A percentile compares a stretch with the other conserved stretches of the same genome.
Evolutionary conservation across 2,113 vertebrate species (phyloP).

Genomic region (Lampris incognitus): DNA sequence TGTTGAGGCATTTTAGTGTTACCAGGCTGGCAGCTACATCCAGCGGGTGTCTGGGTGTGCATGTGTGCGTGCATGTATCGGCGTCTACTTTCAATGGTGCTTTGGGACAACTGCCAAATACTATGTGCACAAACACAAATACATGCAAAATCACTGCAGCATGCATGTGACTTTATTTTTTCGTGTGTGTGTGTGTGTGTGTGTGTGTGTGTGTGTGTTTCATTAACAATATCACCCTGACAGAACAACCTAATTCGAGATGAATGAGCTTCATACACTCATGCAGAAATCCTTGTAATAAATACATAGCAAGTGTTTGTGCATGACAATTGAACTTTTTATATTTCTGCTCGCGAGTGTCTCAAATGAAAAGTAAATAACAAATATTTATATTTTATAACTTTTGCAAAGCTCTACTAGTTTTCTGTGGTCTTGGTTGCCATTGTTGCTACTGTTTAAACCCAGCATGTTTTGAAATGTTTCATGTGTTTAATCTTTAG

Average conservation of each 20-base stretch:
- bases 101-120: conserved; percentile 34
- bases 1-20: conserved; percentile 66
- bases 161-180: conserved; percentile 7
- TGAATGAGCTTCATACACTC: conserved; percentile 51
- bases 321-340: conserved; percentile 37
- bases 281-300: neutral
- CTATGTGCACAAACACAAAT: conserved; percentile 4
- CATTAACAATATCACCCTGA: conserved; percentile 71
- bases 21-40: conserved; percentile 64
- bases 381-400: too few species aligned
- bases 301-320: conserved; percentile 8
- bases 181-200: conserved; percentile 38
- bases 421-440: too few species aligned
- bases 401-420: too few species aligned
- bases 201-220: conserved; percentile 47
- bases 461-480: too few species aligned
- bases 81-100: conserved; percentile 19
- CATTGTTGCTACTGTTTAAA: too few species aligned
- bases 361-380: conserved; percentile 59
- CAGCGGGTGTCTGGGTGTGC: conserved; percentile 21
- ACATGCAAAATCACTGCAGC: conserved; percentile 11
- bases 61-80: conserved; percentile 22
- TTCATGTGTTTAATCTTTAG: too few species aligned
- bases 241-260: conserved; percentile 68
- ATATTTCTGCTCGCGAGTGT: conserved; percentile 40